Evolutionary conservation across 2,113 vertebrate genomes (phyloP).

Genomic region (Arvicanthis niloticus): DNA sequence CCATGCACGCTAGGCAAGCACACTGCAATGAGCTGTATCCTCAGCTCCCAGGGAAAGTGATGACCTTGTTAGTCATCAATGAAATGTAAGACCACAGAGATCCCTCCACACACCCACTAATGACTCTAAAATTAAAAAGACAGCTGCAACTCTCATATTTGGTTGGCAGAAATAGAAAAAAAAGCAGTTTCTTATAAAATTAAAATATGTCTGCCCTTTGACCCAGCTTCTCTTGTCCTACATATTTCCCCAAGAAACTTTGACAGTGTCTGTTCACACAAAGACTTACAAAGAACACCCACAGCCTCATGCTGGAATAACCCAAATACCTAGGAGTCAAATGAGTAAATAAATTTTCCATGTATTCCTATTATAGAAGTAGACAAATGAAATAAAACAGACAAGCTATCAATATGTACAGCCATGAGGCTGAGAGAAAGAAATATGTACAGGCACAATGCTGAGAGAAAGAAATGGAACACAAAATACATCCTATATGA

Average conservation of each 20-base stretch:
- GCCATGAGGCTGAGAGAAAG: neutral
- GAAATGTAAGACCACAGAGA: constrained; percentile 28
- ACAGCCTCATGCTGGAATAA: neutral
- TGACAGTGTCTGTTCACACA: constrained; percentile 17
- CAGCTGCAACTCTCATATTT: neutral
- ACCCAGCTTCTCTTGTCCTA: constrained; percentile 26
- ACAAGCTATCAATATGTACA: neutral
- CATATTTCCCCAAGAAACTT: constrained; percentile 29
- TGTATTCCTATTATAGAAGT: neutral
- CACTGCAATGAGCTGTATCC: neutral
- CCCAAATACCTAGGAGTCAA: neutral
- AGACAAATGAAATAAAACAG: neutral
- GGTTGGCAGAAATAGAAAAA: constrained; percentile 17
- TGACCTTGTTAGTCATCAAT: constrained; percentile 28
- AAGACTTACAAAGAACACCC: neutral
- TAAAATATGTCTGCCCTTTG: constrained; percentile 39
- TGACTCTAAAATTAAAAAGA: constrained; percentile 62
- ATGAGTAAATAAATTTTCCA: neutral
- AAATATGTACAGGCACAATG: neutral
- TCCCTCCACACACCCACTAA: neutral
- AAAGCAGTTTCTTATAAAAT: constrained; percentile 29
- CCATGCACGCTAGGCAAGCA: neutral
- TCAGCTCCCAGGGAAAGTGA: neutral
- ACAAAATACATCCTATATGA: neutral
- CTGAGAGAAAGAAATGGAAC: neutral